Evolutionary conservation across 2,888 invertebrate genomes (phyloP).

Genomic region (Crocallis elinguaria): DNA sequence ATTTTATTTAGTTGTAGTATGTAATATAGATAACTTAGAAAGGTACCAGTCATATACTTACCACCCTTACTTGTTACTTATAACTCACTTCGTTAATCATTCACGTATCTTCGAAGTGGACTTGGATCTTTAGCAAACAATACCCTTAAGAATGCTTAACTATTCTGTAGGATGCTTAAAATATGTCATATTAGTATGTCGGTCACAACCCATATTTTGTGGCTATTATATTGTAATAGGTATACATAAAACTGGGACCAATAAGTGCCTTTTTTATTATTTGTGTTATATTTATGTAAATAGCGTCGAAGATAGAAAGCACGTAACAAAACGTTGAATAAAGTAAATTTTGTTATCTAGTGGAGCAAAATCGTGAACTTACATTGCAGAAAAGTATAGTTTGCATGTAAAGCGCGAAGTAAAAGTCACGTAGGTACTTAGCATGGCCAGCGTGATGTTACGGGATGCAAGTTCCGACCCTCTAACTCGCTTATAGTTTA

Average conservation of each 20-base stretch:
- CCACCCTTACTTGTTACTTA: too few relatives aligned
- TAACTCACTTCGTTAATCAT: conserved; percentile 1
- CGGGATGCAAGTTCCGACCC: conserved; percentile 18
- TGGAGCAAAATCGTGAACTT: conserved; percentile 10
- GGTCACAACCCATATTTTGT: conserved; percentile 26
- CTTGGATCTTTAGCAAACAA: conserved; percentile 8
- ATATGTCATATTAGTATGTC: conserved; percentile 25
- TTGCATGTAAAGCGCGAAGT: conserved; percentile 17
- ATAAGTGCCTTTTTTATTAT: conserved; percentile 15
- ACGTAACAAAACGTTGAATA: conserved; percentile 13
- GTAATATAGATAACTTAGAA: too few relatives aligned
- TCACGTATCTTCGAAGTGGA: not conserved
- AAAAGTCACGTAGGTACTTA: conserved; percentile 24
- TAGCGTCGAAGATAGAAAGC: conserved; percentile 4
- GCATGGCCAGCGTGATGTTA: conserved; percentile 4
- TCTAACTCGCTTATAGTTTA: conserved; percentile 40
- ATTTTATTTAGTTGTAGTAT: too few relatives aligned
- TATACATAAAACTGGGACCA: conserved; percentile 24
- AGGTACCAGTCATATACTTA: too few relatives aligned
- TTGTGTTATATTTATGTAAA: conserved; percentile 16
- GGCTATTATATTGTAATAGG: conserved; percentile 23
- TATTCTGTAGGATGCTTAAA: conserved; percentile 12
- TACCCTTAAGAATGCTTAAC: not conserved
- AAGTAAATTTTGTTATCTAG: conserved; percentile 14
- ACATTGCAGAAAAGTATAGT: conserved; percentile 25